Evolutionary conservation across 2,888 invertebrate genomes (phyloP).

Genomic region (Leptinotarsa tumamoca): DNA sequence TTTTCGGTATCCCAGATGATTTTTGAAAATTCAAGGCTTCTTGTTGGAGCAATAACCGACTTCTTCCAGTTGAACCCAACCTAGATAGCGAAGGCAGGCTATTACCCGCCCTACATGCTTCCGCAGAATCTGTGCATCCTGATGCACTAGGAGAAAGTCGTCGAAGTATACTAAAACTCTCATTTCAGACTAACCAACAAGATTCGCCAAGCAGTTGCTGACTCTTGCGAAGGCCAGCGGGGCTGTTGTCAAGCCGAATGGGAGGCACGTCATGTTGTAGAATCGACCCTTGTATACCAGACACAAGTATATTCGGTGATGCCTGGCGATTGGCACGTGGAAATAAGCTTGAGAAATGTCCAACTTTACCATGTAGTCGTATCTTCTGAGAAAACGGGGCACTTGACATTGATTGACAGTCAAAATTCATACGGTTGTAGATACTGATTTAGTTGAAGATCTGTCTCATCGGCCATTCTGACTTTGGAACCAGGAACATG

Average conservation of each 20-base stretch:
- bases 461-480: no score
- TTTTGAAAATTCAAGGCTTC: no score
- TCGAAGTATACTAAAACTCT: not conserved
- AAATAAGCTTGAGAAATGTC: not conserved
- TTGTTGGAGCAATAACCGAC: not conserved
- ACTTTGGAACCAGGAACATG: no score
- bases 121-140: not conserved
- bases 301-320: not conserved
- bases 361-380: not conserved
- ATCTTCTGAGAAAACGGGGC: not conserved
- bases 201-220: not conserved
- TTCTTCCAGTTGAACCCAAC: not conserved
- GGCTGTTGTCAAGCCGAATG: not conserved
- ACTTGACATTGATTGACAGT: slow-evolving; percentile 16
- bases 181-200: not conserved
- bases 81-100: not conserved
- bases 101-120: not conserved
- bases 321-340: not conserved
- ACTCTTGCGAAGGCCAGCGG: not conserved
- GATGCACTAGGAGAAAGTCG: not conserved
- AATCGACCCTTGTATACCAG: not conserved
- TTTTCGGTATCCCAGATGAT: no score
- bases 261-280: not conserved
- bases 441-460: not conserved
- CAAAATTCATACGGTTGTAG: not conserved